Base-by-base conservation (phyloP, 2,888 invertebrate genomes). In the Agriotes lineatus region DNA sequence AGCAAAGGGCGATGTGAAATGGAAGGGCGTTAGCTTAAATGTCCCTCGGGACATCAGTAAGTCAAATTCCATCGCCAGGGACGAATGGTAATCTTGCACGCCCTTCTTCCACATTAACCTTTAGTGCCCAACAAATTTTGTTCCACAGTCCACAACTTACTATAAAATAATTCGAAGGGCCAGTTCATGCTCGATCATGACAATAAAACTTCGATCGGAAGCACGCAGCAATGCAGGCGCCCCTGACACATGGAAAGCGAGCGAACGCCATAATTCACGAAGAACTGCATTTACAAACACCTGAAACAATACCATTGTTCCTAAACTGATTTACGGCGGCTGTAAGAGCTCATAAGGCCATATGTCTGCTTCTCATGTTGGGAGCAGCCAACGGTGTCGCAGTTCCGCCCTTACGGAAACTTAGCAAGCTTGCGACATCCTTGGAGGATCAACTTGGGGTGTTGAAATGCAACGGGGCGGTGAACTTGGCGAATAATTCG, bases 311-410 rank as follows among this genome's bases (percentile, higher is more conserved):
- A 52, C 54, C 10, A 50, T 65, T 58, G 58, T 58, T 65, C 25
- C 22, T 57, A 65, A 65, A 60, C 60, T 66, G 66, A 66, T 66
- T 66, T 66, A 66, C 52, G 60, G 16, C 60, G 12, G 25, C 44
- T 60, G 33, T 60, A 60, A 52, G 19, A 44, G 59, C 54, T 48
- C 57, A 22, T 58, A 64, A 57, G 30, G 35, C 64, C 66, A 60
- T 60, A 66, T 60, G 66, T 59, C 60, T 44, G 58, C 58, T 66
- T 66, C 66, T 60, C 60, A 60, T 44, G 52, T 66, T 60, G 44
- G 33, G 16, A 44, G 25, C 39, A 39, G 10, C 33, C 18, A 19
- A 30, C 18, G 18, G 9, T 35, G 56, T 56, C 25, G 22, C 42
- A 12, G 42, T 39, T 58, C 44, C 58, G 42, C 42, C 42, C 42